Base-by-base conservation (phyloP, 2,113 vertebrate genomes). In the Centropus bengalensis region DNA sequence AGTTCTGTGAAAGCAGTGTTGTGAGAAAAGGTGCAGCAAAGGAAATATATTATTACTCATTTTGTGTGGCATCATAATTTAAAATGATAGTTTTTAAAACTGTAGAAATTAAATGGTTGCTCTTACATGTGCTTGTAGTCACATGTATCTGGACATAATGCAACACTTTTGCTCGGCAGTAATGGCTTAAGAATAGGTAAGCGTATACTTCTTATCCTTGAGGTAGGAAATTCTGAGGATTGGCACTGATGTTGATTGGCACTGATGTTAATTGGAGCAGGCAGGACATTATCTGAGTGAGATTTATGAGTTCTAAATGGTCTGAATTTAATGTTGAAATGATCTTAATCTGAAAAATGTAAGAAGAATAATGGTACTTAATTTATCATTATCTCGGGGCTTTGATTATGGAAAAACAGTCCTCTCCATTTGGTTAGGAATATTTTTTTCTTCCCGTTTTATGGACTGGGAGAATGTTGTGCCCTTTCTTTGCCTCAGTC, bases 11-110 rank as follows among this genome's bases (percentile, higher is more conserved):
- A 94, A 95, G 33, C 82, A 78, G 10, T 64, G 22, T 89, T 68
- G 49, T 82, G 79, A 96, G 30, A 86, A 93, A 95, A 88, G 76
- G 55, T 90, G 89, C 59, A 82, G 33, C 63, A 91, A 88, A 73
- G 45, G 63, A 80, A 80, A 24, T 86, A 45, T 77, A 24, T 92
- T 69, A 38, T 90, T 93, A 45, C 52, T 95, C 28, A 47, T 47
- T 44, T 92, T 52, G 38, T 55, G 28, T 70, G 38, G 27, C 16
- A 17, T 51, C 4, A 1, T 38, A 44, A 33, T 78, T 80, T 67
- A 23, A 80, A 86, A 51, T 52, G 28, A 19, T 66, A 66, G 22
- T 24, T 85, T 63, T 75, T 47, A 38, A 93, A 83, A 49, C 54
- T 16, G 21, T 21, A 66, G 63, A 62, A 62, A 27, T 6, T 5